phyloP scores from a whole-genome alignment of 2,888 invertebrate species.

The Microdon myrmicae region DNA sequence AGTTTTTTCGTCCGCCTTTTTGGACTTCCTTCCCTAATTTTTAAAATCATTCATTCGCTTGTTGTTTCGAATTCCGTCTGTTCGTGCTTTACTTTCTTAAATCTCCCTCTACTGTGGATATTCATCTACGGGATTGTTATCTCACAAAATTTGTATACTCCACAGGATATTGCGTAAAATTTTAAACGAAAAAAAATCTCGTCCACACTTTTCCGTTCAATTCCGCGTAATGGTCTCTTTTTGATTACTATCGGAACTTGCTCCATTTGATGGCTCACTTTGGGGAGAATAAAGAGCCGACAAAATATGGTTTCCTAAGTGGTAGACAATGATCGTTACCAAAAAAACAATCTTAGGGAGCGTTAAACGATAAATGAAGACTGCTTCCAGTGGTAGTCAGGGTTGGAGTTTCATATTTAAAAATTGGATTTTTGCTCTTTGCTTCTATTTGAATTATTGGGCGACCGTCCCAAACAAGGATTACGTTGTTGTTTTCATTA shows the following conservation, averaged over 20 bases:
- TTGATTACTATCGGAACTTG: constrained; percentile 15
- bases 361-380: constrained; percentile 43
- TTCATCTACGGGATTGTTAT: constrained; percentile 38
- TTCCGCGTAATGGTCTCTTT: no score
- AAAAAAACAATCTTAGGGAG: constrained; percentile 36
- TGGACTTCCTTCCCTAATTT: no score
- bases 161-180: constrained; percentile 43
- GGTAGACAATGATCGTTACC: constrained; percentile 34
- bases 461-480: no score
- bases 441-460: no score
- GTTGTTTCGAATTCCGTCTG: not conserved
- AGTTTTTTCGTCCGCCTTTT: not conserved
- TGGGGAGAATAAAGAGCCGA: constrained; percentile 31
- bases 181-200: constrained; percentile 40
- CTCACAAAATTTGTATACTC: constrained; percentile 40
- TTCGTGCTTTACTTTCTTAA: constrained; percentile 3
- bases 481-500: no score
- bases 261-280: constrained; percentile 25
- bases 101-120: constrained; percentile 28
- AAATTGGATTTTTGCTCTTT: no score
- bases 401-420: constrained; percentile 5
- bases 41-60: not conserved
- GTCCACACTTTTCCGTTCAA: constrained; percentile 24
- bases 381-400: constrained; percentile 27
- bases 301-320: constrained; percentile 32